phyloP scores from a whole-genome alignment of 2,113 vertebrate genomes.

The Hipposideros armiger region DNA sequence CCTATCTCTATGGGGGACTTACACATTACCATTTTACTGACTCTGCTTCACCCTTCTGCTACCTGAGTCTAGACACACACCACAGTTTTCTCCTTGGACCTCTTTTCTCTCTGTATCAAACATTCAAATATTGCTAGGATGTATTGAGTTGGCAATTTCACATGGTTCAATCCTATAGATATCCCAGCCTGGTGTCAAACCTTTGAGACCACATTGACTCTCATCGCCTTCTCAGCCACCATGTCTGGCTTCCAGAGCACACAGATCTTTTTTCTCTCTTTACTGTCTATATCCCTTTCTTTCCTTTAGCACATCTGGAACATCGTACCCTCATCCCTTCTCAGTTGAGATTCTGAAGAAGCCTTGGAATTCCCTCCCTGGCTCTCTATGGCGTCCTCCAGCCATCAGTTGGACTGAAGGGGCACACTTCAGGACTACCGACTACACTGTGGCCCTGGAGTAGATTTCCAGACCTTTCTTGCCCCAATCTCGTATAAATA shows the following conservation, averaged over 20 bases:
- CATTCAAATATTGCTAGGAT: background rate
- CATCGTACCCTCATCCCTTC: background rate
- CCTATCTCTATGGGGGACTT: background rate
- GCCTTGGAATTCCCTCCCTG: background rate
- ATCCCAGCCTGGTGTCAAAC: background rate
- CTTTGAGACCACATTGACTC: background rate
- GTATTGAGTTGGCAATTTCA: background rate
- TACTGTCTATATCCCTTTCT: background rate
- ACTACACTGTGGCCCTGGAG: accelerated
- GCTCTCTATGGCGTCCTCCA: background rate
- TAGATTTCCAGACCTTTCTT: background rate
- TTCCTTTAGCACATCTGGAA: background rate
- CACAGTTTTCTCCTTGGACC: background rate
- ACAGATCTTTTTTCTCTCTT: background rate
- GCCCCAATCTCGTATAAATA: background rate
- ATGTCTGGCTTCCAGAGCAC: background rate
- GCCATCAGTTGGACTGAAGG: background rate
- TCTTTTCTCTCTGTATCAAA: background rate
- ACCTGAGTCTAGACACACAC: background rate
- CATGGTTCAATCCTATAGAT: background rate
- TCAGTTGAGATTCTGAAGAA: background rate
- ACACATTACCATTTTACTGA: background rate
- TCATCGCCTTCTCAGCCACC: background rate
- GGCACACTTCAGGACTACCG: background rate
- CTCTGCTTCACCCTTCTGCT: background rate